A percentile compares a stretch with the other conserved stretches of the same genome.
These are phyloP conservation scores for Amia ocellicauda DNA, from an alignment of 2,113 vertebrate genomes.

Conservation along the genomic window DNA sequence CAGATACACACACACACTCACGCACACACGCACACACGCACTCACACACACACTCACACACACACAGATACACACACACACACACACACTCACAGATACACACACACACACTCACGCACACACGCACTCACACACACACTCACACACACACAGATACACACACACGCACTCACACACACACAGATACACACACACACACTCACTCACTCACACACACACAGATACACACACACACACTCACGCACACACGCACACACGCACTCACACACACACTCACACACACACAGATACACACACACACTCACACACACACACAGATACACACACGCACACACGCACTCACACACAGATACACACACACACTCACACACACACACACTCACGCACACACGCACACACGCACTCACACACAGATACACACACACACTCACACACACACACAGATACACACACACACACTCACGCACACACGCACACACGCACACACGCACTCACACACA, in stretches of 20 bases:
- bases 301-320: not conserved
- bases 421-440: slow-evolving; percentile 1
- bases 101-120: slow-evolving; percentile 6
- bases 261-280: too few species aligned
- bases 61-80: too few species aligned
- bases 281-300: too few species aligned
- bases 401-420: slow-evolving; percentile 38
- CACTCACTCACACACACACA: slow-evolving; percentile 14
- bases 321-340: not conserved
- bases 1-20: too few species aligned
- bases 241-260: slow-evolving; percentile 48
- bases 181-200: slow-evolving; percentile 45
- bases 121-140: slow-evolving; percentile 29
- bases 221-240: slow-evolving; percentile 30
- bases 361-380: not conserved
- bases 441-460: slow-evolving; percentile 35
- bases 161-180: not conserved
- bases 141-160: too few species aligned
- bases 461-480: slow-evolving; percentile 28
- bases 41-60: too few species aligned
- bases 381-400: not conserved
- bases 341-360: too few species aligned
- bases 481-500: slow-evolving; percentile 36
- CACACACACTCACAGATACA: not conserved
- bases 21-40: slow-evolving; percentile 12